Percentiles rank a stretch among this genome's conserved stretches.
phyloP scores from a whole-genome alignment of 2,113 vertebrate species.

The Gavialis gangeticus region DNA sequence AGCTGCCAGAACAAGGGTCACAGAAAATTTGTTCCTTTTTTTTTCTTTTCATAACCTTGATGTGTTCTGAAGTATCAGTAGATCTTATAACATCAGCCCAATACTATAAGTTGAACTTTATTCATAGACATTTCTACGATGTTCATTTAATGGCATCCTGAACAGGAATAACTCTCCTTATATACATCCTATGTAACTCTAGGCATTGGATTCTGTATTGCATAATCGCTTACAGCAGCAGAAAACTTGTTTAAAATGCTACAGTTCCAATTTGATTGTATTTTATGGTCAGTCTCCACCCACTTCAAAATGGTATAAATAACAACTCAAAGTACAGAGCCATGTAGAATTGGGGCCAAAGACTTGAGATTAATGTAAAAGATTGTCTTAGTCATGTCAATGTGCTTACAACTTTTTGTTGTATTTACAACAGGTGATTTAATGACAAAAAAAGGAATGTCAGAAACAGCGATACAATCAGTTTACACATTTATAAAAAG shows the following conservation, averaged over 20 bases:
- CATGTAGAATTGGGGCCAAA: neutral
- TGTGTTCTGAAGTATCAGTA: neutral
- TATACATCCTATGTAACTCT: neutral
- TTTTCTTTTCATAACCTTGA: neutral
- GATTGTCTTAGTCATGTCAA: constrained; percentile 21
- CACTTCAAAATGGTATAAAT: neutral
- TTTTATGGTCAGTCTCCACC: neutral
- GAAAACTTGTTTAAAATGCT: neutral
- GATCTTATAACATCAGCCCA: neutral
- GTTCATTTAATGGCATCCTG: neutral
- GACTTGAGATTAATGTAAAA: neutral
- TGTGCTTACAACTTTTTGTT: constrained; percentile 49
- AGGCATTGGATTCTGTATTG: neutral
- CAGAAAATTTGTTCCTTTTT: neutral
- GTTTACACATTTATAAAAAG: constrained; percentile 15
- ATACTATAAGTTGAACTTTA: neutral
- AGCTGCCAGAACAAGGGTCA: neutral
- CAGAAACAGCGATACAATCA: neutral
- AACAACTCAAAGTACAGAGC: neutral
- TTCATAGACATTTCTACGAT: neutral
- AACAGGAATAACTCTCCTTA: neutral
- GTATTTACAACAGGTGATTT: constrained; percentile 37
- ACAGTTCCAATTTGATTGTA: accelerated
- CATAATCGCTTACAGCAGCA: neutral
- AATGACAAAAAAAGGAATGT: neutral